Evolutionary conservation across 2,888 invertebrate genomes (phyloP), one percentile per base, ranked within the genome.

Genomic region (Tinea pellionella): DNA sequence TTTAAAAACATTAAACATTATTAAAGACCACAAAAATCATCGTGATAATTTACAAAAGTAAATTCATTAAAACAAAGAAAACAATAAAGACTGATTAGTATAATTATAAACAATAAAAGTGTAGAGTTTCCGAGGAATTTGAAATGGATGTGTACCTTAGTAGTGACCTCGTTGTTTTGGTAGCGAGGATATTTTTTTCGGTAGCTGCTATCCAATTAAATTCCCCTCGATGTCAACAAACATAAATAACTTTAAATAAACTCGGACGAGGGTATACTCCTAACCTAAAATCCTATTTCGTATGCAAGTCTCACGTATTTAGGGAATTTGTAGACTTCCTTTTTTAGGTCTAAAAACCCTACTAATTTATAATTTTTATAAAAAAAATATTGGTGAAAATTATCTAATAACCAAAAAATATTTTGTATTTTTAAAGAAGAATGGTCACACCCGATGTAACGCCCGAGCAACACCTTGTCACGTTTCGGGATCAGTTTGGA

Each of bases 211-310:
- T 57, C 57, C 57, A 57, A 57, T 57, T 57, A 57, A 57, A 32
- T 32, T 32, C 19, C 55, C 57, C 57, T 57, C 32, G 15, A 57
- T 57, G 57, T 57, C 57, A 57, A 29, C 32, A 57, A 53, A 57
- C 57, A 57, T 57, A 57, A 57, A 57, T 57, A 57, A 57, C 57
- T 57, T 57, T 30, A 57, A 32, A 32, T 57, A 57, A 57, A 57
- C 32, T 55, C 29, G 11, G 53, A 53, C 53, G 24, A 53, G 53
- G 53, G 53, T 53, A 16, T 24, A 53, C 16, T 53, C n/a, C 4
- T 19, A 24, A 53, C 53, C 13, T 47, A 47, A 47, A 47, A 16
- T 16, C 47, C 47, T 16, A 47, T 47, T 47, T 47, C 47, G 47
- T 47, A 47, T 47, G 47, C 47, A 47, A 47, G 47, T 16, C 47